Base-by-base conservation (phyloP, 2,797 vertebrate genomes). In the Babyrousa celebensis region DNA sequence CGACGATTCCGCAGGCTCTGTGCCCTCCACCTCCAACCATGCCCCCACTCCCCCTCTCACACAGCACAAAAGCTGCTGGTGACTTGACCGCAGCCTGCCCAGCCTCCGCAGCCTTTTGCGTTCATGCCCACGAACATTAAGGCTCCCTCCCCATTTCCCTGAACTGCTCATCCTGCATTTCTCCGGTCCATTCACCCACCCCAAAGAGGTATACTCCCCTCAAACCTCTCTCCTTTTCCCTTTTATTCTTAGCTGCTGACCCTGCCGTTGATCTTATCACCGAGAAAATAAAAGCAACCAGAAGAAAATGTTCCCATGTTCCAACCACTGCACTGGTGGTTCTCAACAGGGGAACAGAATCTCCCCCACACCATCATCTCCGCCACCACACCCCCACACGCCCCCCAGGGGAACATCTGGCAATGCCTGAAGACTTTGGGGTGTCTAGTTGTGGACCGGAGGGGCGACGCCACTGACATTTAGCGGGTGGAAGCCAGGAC, bases 21-120 rank as follows among this genome's bases (percentile, higher is more conserved):
- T 18, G 8, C 1, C 6, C 16, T 32, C 60, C 15, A 0, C 6
- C 48, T 29, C 58, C 21, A n/a, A 2, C 67, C 72, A 7, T 32
- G 3, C 21, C 71, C 58, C 78, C 29, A 36, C 32, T 52, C 40
- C 36, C 52, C 11, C 72, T 52, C 12, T 79, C 23, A 9, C 36
- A 12, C 60, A 67, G 56, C 12, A 43, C 2, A 27, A 8, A 54
- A 3, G 29, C 86, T 23, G 60, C 1, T 3, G 21, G 7, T 5
- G 17, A 14, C 40, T 3, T 5, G 17, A 14, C 40, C 2, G 0
- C 21, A 29, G 62, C 36, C 3, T 7, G 14, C 63, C 23, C 23
- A 52, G 40, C 77, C 12, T 52, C 2, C 0, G 25, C 18, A 17
- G 18, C 56, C 48, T 58, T 91, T 12, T 32, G 25, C 78, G 40